A percentile compares a stretch with the other conserved stretches of the same genome.
Evolutionary conservation across 2,797 vertebrate genomes (phyloP).

Genomic region (Agapornis canus): DNA sequence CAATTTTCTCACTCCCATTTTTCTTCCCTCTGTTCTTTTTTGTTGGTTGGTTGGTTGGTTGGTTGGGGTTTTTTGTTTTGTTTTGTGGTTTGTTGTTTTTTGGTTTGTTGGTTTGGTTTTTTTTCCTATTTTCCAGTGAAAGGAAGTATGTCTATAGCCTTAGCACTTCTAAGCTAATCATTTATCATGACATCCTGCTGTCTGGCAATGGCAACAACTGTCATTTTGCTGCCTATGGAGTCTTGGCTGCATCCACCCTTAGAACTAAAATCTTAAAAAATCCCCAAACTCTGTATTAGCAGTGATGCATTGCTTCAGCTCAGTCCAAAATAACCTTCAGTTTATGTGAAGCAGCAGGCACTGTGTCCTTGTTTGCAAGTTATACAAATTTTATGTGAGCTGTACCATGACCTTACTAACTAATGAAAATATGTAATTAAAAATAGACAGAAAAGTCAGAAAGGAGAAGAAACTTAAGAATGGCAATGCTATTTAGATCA

Average conservation of each 20-base stretch:
- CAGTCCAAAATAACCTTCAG: conserved; percentile 26
- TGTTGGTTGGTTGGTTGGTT: too few relatives aligned
- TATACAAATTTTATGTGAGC: background rate
- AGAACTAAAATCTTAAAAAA: background rate
- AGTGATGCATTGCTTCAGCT: background rate
- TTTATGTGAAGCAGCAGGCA: background rate
- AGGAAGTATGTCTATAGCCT: background rate
- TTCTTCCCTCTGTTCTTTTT: background rate
- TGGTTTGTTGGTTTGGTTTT: too few relatives aligned
- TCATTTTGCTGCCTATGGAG: background rate
- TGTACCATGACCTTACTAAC: background rate
- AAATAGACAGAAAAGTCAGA: conserved; percentile 32
- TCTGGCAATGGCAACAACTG: background rate
- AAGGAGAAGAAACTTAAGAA: background rate
- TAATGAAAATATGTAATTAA: conserved; percentile 44
- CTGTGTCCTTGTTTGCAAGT: conserved; percentile 10
- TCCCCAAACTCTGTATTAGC: background rate
- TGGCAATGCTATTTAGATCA: background rate
- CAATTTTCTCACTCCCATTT: background rate
- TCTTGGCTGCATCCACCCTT: background rate
- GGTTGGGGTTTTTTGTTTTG: too few relatives aligned
- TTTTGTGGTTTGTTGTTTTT: too few relatives aligned
- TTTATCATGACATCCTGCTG: background rate
- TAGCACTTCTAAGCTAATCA: background rate
- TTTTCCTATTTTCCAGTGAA: background rate